Base-by-base conservation (phyloP, 2,113 vertebrate genomes). In the Hystrix brachyura region DNA sequence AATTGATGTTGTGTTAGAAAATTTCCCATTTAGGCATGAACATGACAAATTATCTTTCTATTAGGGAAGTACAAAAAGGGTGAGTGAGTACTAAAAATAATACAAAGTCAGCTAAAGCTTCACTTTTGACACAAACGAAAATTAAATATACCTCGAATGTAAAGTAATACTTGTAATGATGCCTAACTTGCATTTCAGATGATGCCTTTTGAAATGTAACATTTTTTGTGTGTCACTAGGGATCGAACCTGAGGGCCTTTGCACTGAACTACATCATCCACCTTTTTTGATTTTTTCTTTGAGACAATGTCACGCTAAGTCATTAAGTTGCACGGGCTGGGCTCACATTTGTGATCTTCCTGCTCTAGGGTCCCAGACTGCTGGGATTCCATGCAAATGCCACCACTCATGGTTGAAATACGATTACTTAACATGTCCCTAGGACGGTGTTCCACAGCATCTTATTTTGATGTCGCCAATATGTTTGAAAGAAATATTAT, bases 1-100 rank as follows among this genome's bases (percentile, higher is more conserved):
- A 95, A 94, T 72, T 95, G 87, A 82, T 97, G 53, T 71, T 87
- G 84, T 27, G 14, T 67, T 85, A 88, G 64, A 94, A 97, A 96
- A 64, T 91, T 89, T 92, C 57, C 60, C 87, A 87, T 84, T 71
- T 94, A 55, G n/a, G 21, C 13, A 85, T 46, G 8, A 88, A 82
- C 76, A 94, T 92, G 91, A 92, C 15, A 85, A 90, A 95, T 78
- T 96, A 13, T 79, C 71, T 93, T 29, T 81, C 89, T 93, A 72
- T 85, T 80, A 90, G 87, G 32, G 48, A 96, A 92, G 15, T 51
- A 86, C 76, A 38, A 79, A 87, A 87, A 86, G 67, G 23, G 46
- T 91, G 65, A 90, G 23, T 62, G 32, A 90, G n/a, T 94, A 84
- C 72, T 11, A 92, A 96, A 71, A 88, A 53, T 14, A 92, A 60